phyloP scores from a whole-genome alignment of 2,888 invertebrate species.

The Agrotis clavis region DNA sequence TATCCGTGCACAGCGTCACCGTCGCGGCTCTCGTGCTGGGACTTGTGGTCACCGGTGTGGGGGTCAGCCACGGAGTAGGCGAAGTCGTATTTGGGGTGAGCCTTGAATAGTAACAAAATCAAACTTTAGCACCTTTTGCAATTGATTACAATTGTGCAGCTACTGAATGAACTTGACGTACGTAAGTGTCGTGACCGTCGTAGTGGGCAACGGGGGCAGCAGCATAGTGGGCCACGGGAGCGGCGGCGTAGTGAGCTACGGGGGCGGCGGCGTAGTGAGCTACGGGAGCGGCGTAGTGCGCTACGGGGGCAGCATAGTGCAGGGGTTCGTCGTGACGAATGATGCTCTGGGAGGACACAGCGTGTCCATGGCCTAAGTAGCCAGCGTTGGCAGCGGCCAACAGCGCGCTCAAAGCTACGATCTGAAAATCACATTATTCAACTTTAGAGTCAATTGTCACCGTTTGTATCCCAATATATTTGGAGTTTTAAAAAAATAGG shows the following conservation, averaged over 20 bases:
- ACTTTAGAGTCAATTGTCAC: too few species aligned
- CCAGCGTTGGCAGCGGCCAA: constrained; percentile 79
- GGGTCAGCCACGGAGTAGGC: constrained; percentile 90
- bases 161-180: neutral
- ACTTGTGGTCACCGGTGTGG: constrained; percentile 91
- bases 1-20: constrained; percentile 91
- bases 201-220: constrained; percentile 2
- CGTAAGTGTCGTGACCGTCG: constrained; percentile 1
- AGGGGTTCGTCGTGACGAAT: constrained; percentile 63
- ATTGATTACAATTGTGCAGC: neutral
- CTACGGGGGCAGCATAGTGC: constrained; percentile 43
- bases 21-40: constrained; percentile 89
- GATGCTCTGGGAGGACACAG: constrained; percentile 64
- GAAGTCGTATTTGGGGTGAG: constrained; percentile 87
- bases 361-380: constrained; percentile 64
- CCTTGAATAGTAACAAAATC: constrained; percentile 64
- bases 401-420: constrained; percentile 57
- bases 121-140: neutral
- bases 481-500: neutral
- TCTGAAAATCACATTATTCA: constrained; percentile 40
- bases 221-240: constrained; percentile 41
- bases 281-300: constrained; percentile 53
- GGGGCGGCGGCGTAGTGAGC: constrained; percentile 18
- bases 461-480: too few species aligned
- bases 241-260: constrained; percentile 42